Evolutionary conservation across 2,113 vertebrate species (phyloP).

Genomic region (Equus przewalskii): DNA sequence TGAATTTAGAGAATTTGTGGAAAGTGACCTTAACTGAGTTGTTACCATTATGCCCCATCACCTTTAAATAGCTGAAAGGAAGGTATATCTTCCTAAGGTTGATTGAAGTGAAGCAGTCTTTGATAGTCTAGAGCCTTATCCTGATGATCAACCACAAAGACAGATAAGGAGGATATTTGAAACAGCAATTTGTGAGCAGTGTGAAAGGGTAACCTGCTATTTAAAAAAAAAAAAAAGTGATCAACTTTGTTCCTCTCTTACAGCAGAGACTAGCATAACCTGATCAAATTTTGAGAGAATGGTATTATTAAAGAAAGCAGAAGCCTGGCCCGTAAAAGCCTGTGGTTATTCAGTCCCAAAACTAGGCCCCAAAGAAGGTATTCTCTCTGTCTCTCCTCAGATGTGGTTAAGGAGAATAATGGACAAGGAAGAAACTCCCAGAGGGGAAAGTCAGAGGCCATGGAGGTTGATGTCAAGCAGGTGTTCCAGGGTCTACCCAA

Average conservation of each 20-base stretch:
- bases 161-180: not conserved
- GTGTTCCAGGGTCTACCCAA: not conserved
- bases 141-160: not conserved
- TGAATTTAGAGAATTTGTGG: not conserved
- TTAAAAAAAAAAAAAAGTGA: not conserved
- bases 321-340: not conserved
- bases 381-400: not conserved
- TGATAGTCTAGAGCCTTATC: not conserved
- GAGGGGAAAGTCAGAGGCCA: not conserved
- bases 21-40: not conserved
- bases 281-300: constrained; percentile 28
- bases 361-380: not conserved
- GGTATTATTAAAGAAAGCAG: not conserved
- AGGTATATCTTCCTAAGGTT: not conserved
- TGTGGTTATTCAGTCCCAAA: not conserved
- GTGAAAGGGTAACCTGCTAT: not conserved
- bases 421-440: not conserved
- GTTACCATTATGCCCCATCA: not conserved
- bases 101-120: not conserved
- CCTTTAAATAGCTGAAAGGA: not conserved
- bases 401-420: not conserved
- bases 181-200: not conserved
- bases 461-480: not conserved
- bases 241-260: not conserved
- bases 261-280: not conserved